phyloP scores from a whole-genome alignment of 2,888 invertebrate genomes.

The Tenodera sinensis region DNA sequence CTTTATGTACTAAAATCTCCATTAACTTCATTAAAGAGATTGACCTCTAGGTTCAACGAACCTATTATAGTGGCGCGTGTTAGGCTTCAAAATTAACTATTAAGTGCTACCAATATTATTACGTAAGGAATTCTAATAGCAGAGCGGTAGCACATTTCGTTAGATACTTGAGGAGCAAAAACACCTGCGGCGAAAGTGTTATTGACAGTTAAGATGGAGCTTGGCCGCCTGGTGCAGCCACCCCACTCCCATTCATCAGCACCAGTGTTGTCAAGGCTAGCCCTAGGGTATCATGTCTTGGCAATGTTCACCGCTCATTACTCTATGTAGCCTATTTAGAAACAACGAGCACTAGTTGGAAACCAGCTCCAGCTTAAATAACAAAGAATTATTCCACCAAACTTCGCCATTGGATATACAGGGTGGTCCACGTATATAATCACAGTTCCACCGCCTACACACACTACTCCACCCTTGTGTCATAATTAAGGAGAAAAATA shows the following conservation, averaged over 20 bases:
- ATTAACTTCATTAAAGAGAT: not conserved
- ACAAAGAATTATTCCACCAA: no score
- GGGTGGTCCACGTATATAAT: no score
- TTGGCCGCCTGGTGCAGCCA: not conserved
- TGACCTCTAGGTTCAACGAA: not conserved
- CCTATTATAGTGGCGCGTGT: not conserved
- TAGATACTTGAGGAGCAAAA: not conserved
- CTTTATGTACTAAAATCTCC: not conserved
- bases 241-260: not conserved
- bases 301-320: not conserved
- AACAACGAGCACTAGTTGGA: no score
- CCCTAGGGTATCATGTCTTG: not conserved
- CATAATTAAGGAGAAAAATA: no score
- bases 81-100: not conserved
- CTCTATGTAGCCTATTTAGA: no score
- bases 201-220: not conserved
- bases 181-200: not conserved
- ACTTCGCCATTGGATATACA: no score
- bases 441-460: no score
- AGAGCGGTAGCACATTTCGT: not conserved
- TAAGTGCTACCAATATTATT: not conserved
- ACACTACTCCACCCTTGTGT: no score
- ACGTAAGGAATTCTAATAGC: not conserved
- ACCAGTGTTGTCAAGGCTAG: not conserved
- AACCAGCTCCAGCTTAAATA: no score